phyloP scores from a whole-genome alignment of 1,140 invertebrate genomes.

The Pantala flavescens region DNA sequence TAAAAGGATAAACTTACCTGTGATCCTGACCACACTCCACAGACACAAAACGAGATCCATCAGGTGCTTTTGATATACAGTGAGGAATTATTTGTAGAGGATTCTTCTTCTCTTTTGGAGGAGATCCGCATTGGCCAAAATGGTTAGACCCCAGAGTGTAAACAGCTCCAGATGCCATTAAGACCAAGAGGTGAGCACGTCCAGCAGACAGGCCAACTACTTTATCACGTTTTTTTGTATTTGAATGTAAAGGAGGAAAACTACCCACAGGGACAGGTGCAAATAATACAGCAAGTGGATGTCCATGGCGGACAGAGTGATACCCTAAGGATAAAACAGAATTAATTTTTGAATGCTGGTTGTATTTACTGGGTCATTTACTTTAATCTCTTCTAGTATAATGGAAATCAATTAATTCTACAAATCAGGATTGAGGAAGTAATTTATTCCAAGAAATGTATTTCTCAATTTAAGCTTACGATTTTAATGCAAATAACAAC shows the following conservation, averaged over 20 bases:
- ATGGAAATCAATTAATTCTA: not conserved
- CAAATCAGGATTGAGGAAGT: not conserved
- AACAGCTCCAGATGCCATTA: constrained; percentile 61
- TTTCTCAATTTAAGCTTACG: no score
- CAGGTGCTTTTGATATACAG: constrained; percentile 48
- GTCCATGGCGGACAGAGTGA: constrained; percentile 47
- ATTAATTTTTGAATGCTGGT: no score
- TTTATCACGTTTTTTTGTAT: constrained; percentile 47
- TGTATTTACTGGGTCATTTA: not conserved
- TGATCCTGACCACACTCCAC: constrained; percentile 84
- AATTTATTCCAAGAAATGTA: not conserved
- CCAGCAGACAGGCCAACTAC: constrained; percentile 64
- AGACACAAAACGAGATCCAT: constrained; percentile 48
- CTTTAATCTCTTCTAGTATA: not conserved
- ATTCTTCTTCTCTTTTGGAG: constrained; percentile 66
- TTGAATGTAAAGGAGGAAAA: constrained; percentile 67
- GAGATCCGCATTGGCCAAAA: constrained; percentile 87
- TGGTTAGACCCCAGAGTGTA: constrained; percentile 85
- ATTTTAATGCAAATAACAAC: no score
- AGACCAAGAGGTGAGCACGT: constrained; percentile 70
- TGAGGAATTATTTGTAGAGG: constrained; percentile 56
- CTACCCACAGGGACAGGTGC: constrained; percentile 62
- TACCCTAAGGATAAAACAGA: constrained; percentile 35
- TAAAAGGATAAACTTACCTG: constrained; percentile 38
- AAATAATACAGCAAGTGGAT: constrained; percentile 59